Evolutionary conservation across 1,140 invertebrate species (phyloP).

Genomic region (Zaprionus africanus): DNA sequence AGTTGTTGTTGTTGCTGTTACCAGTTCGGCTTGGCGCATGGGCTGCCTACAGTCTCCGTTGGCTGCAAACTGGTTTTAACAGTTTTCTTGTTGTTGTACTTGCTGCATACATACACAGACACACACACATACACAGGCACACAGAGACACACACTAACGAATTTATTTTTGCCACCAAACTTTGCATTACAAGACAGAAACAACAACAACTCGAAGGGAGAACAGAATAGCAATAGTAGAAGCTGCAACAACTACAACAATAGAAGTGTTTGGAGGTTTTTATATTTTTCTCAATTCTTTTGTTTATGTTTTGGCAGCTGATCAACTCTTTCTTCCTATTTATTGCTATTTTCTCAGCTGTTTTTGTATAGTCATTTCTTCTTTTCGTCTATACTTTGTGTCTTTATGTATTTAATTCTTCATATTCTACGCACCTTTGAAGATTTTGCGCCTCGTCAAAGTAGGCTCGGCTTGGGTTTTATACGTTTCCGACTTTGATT

Average conservation of each 20-base stretch:
- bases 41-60: constrained; percentile 33
- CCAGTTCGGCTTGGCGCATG: constrained; percentile 60
- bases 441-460: constrained; percentile 14
- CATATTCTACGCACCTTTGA: constrained; percentile 50
- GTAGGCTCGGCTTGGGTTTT: neutral
- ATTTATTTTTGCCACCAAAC: constrained; percentile 48
- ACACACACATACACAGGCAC: constrained; percentile 2
- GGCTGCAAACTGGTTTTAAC: constrained; percentile 64
- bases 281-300: constrained; percentile 16
- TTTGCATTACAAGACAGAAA: constrained; percentile 48
- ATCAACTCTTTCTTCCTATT: constrained; percentile 24
- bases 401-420: neutral
- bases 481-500: neutral
- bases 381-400: neutral
- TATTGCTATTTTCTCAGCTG: constrained; percentile 50
- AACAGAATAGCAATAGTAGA: constrained; percentile 13
- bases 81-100: constrained; percentile 55
- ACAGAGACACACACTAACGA: constrained; percentile 18
- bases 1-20: constrained; percentile 13
- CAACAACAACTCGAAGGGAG: constrained; percentile 13
- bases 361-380: constrained; percentile 14
- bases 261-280: constrained; percentile 9
- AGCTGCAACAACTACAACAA: constrained; percentile 18
- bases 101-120: constrained; percentile 18
- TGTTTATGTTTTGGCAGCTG: constrained; percentile 52